phyloP scores from a whole-genome alignment of 2,888 invertebrate genomes.

The Isoperla grammatica region DNA sequence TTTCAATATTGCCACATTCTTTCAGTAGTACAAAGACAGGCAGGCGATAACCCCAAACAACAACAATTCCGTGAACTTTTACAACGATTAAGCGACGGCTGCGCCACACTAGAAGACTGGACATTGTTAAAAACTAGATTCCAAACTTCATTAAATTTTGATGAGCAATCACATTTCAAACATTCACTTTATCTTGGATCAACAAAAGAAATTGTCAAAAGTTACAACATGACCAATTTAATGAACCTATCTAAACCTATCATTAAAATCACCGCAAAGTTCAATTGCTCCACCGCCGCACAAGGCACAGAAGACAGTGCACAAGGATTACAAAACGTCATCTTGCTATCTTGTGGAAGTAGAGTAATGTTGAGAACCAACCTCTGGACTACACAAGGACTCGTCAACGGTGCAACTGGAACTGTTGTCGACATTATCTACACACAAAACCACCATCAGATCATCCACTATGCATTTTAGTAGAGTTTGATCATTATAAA shows the following conservation, averaged over 20 bases:
- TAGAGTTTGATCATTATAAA: neutral
- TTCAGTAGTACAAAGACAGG: no score
- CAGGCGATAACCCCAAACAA: neutral
- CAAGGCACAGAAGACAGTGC: neutral
- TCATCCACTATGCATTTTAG: neutral
- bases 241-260: neutral
- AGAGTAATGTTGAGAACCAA: slow-evolving; percentile 1
- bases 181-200: no score
- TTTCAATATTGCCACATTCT: no score
- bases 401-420: slow-evolving; percentile 9
- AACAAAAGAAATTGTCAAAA: neutral
- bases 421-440: slow-evolving; percentile 1
- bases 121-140: no score
- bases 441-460: slow-evolving; percentile 4
- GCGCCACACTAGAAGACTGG: neutral
- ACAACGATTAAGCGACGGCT: neutral
- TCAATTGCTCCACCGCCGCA: neutral
- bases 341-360: neutral
- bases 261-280: neutral
- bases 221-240: neutral
- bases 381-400: slow-evolving; percentile 2
- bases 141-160: no score
- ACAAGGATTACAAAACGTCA: neutral
- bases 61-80: neutral
- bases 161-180: no score